These are phyloP conservation scores for Phragmatobia fuliginosa DNA, from an alignment of 2,888 invertebrate genomes.

Conservation along the genomic window DNA sequence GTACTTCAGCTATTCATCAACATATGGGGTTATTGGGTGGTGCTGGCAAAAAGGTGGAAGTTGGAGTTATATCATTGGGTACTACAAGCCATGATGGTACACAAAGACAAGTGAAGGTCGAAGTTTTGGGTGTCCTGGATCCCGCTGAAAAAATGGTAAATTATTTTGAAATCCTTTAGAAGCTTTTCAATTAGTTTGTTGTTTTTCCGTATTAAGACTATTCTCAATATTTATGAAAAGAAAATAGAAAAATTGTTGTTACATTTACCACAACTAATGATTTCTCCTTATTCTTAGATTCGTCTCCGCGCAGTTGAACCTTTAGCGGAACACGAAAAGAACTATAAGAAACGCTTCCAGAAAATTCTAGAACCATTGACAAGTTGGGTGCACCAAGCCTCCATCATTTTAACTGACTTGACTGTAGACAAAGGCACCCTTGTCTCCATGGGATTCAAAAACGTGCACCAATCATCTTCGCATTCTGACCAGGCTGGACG, in stretches of 20 bases:
- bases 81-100: slow-evolving; percentile 93
- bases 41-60: slow-evolving; percentile 89
- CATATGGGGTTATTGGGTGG: slow-evolving; percentile 92
- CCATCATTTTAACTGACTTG: slow-evolving; percentile 92
- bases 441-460: slow-evolving; percentile 92
- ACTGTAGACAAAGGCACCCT: slow-evolving; percentile 94
- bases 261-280: no score
- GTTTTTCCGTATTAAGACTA: no score
- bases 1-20: slow-evolving; percentile 93
- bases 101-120: slow-evolving; percentile 94
- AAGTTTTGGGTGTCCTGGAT: slow-evolving; percentile 94
- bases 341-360: slow-evolving; percentile 92
- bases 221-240: no score
- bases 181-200: no score
- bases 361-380: slow-evolving; percentile 93
- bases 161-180: slow-evolving; percentile 9
- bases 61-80: slow-evolving; percentile 95
- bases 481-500: slow-evolving; percentile 79
- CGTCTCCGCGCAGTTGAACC: slow-evolving; percentile 94
- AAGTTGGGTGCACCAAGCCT: slow-evolving; percentile 93
- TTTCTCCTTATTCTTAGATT: slow-evolving; percentile 71
- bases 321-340: slow-evolving; percentile 91
- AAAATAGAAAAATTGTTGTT: no score
- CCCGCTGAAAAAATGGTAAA: slow-evolving; percentile 88
- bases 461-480: slow-evolving; percentile 89